These are phyloP conservation scores for Cheumatopsyche charites DNA, from an alignment of 1,140 invertebrate genomes.

Conservation along the genomic window DNA sequence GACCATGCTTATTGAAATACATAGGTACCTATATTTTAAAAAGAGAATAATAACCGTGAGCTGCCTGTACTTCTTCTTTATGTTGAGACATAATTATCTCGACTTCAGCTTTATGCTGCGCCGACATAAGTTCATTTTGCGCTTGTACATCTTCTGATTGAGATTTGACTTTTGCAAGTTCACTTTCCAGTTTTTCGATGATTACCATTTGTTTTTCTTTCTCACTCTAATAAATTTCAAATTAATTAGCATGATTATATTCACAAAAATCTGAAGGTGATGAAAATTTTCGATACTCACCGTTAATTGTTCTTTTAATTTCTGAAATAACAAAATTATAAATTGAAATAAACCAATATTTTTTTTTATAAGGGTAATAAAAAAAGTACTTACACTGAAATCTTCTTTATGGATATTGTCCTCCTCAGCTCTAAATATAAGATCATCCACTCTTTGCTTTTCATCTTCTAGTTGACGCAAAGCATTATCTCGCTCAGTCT, in stretches of 20 bases:
- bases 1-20: no score
- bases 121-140: slow-evolving; percentile 53
- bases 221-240: slow-evolving; percentile 50
- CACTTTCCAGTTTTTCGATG: slow-evolving; percentile 57
- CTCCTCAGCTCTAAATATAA: slow-evolving; percentile 91
- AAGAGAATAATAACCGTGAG: slow-evolving; percentile 33
- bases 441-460: slow-evolving; percentile 86
- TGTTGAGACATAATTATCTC: slow-evolving; percentile 54
- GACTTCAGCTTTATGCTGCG: slow-evolving; percentile 55
- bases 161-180: slow-evolving; percentile 55
- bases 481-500: slow-evolving; percentile 71
- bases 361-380: background rate
- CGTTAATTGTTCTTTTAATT: slow-evolving; percentile 68
- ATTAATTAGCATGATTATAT: background rate
- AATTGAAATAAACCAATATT: slow-evolving; percentile 20
- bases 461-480: slow-evolving; percentile 80
- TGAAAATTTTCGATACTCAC: slow-evolving; percentile 58
- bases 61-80: slow-evolving; percentile 57
- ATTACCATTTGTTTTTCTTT: slow-evolving; percentile 54
- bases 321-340: slow-evolving; percentile 55
- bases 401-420: slow-evolving; percentile 68
- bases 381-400: slow-evolving; percentile 54
- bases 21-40: slow-evolving; percentile 2
- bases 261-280: background rate
- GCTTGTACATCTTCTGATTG: slow-evolving; percentile 61